phyloP scores from a whole-genome alignment of 1,140 invertebrate genomes.

The Danaus melanippus region DNA sequence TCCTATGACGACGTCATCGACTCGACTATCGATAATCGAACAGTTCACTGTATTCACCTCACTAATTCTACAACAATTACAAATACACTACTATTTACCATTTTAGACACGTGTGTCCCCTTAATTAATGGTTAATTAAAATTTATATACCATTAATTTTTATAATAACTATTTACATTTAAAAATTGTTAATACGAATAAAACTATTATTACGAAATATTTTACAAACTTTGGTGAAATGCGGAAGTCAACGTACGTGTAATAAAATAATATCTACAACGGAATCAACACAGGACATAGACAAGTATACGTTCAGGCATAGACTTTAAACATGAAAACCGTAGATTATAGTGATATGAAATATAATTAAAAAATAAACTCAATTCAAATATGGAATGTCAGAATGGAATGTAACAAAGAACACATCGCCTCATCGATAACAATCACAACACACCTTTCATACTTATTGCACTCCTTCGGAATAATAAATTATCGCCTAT shows the following conservation, averaged over 20 bases:
- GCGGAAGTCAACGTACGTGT: constrained; percentile 59
- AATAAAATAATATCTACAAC: constrained; percentile 59
- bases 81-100: constrained; percentile 69
- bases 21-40: constrained; percentile 31
- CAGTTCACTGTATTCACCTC: constrained; percentile 54
- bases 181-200: constrained; percentile 67
- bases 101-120: constrained; percentile 66
- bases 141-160: constrained; percentile 59
- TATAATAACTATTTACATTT: constrained; percentile 67
- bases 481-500: constrained; percentile 62
- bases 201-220: constrained; percentile 69
- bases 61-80: constrained; percentile 70
- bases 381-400: constrained; percentile 44
- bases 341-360: constrained; percentile 37
- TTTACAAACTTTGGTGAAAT: constrained; percentile 72
- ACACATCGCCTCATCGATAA: constrained; percentile 46
- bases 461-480: constrained; percentile 67
- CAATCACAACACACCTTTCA: constrained; percentile 62
- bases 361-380: constrained; percentile 42
- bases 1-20: constrained; percentile 32
- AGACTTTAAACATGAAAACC: constrained; percentile 31
- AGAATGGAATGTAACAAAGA: constrained; percentile 56
- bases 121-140: constrained; percentile 61
- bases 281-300: constrained; percentile 40
- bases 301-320: constrained; percentile 31